Evolutionary conservation across 2,113 vertebrate species (phyloP).

Genomic region (Bubo blakistoni): DNA sequence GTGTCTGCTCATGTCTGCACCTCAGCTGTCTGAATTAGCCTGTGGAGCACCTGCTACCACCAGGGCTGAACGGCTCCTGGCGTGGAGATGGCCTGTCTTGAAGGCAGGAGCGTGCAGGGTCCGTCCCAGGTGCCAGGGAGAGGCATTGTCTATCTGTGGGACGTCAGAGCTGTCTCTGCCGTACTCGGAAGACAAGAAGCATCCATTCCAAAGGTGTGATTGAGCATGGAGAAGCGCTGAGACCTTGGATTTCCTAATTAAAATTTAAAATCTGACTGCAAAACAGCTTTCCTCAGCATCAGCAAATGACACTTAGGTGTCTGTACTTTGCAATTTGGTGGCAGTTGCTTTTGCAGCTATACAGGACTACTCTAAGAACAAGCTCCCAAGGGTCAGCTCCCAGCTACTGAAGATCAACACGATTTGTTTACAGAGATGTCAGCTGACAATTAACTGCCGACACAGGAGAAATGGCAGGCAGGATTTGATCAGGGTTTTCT

Average conservation of each 20-base stretch:
- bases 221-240: background rate
- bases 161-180: background rate
- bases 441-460: background rate
- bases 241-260: background rate
- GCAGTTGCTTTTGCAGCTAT: background rate
- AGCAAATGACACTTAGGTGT: background rate
- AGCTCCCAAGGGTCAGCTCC: background rate
- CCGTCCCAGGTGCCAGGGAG: background rate
- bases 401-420: background rate
- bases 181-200: background rate
- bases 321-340: background rate
- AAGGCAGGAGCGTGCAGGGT: background rate
- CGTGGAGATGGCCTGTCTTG: background rate
- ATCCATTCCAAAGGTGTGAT: background rate
- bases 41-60: background rate
- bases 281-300: background rate
- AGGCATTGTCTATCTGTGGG: no score
- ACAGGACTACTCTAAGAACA: background rate
- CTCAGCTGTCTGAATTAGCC: background rate
- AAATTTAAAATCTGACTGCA: background rate
- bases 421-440: background rate
- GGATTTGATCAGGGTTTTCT: background rate
- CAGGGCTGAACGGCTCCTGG: background rate
- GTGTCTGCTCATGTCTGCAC: background rate
- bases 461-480: background rate